A percentile compares a stretch with the other conserved stretches of the same genome.
These are phyloP conservation scores for Matsumurasca onukii DNA, from an alignment of 1,140 invertebrate species.

Conservation along the genomic window DNA sequence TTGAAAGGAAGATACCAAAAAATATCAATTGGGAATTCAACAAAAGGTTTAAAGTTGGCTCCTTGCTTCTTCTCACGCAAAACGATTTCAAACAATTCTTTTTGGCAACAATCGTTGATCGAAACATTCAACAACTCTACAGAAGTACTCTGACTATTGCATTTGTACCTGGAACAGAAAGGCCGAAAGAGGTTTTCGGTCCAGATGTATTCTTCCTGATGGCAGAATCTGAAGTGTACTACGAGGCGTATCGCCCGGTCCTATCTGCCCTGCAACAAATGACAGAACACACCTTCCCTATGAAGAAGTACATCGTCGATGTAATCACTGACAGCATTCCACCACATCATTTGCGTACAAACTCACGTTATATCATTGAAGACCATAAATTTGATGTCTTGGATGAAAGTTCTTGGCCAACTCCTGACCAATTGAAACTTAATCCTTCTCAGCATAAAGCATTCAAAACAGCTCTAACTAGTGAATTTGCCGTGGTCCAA, in stretches of 20 bases:
- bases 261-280: constrained; percentile 60
- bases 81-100: constrained; percentile 66
- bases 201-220: constrained; percentile 52
- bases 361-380: background rate
- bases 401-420: constrained; percentile 49
- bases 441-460: constrained; percentile 61
- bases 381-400: constrained; percentile 38
- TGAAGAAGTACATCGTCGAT: constrained; percentile 63
- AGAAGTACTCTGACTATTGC: constrained; percentile 55
- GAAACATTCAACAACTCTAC: constrained; percentile 54
- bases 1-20: constrained; percentile 14
- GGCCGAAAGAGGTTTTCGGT: constrained; percentile 29
- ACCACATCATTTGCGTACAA: constrained; percentile 38
- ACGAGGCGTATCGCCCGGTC: constrained; percentile 66
- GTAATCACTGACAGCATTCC: constrained; percentile 41
- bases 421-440: constrained; percentile 48
- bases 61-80: constrained; percentile 66
- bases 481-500: constrained; percentile 74
- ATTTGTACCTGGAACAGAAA: constrained; percentile 49
- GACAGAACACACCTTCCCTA: constrained; percentile 55
- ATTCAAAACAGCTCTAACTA: constrained; percentile 57
- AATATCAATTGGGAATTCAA: constrained; percentile 47
- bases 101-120: constrained; percentile 59
- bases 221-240: constrained; percentile 67
- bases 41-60: constrained; percentile 68